Evolutionary conservation across 2,888 invertebrate species (phyloP), one percentile per base, ranked within the genome.

Genomic region (Epirrita christyi): DNA sequence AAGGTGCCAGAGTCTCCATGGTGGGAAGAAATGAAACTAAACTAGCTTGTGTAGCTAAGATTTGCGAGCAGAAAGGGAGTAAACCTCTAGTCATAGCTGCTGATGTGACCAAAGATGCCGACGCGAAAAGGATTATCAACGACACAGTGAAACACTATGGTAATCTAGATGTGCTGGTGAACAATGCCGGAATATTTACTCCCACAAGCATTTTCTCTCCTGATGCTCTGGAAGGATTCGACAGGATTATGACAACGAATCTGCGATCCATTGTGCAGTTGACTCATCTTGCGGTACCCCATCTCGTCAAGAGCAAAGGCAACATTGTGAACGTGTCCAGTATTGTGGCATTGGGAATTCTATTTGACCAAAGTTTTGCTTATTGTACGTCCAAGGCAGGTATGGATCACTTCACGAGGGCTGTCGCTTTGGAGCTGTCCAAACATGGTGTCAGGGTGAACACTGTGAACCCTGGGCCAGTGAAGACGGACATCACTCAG

Each of bases 341-440:
- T 52, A 46, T 65, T 10, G 57, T 40, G 1, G 29, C 57, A 2
- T 13, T 47, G 6, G 54, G 55, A 79, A 36, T 48, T 6, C n/a
- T 58, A 9, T 4, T 50, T 2, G 46, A 59, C 4, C 29, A 32
- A 2, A n/a, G 43, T n/a, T 59, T 56, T 21, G 55, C 64, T 2
- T 96, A 96, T 75, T 87, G 88, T 59, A 94, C 95, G 92, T 94
- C 95, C 36, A 96, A 96, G 82, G 87, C 95, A 21, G 95, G 95
- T 6, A 71, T 96, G 11, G 96, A 96, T 81, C 96, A 96, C 71
- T 92, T 96, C 63, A 96, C 96, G 0, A 86, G 93, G 66, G 94
- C 95, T 73, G 80, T 93, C n/a, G 96, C 96, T n/a, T 78, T 96
- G 49, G 95, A 93, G 70, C 76, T 94, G 29, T 93, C 93, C 61